Base-by-base conservation (phyloP, 2,888 invertebrate genomes). In the Megastigmus dorsalis region DNA sequence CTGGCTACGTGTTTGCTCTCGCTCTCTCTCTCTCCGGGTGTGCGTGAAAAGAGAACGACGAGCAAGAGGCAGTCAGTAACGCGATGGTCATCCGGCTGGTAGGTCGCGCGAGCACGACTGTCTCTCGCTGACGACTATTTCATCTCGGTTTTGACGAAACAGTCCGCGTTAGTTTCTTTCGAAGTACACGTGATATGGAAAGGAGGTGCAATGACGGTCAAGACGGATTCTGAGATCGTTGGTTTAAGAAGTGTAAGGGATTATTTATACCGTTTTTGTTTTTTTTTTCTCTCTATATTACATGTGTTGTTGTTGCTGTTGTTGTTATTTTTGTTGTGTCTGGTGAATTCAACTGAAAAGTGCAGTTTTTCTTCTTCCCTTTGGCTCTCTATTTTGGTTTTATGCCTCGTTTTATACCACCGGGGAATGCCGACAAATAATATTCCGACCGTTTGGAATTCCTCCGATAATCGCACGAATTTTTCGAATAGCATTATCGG, bases 11-110 rank as follows among this genome's bases (percentile, higher is more conserved):
- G n/a, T n/a, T n/a, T n/a, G n/a, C n/a, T n/a, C n/a, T n/a, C n/a
- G n/a, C n/a, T n/a, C n/a, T n/a, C n/a, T n/a, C n/a, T n/a, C n/a
- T n/a, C n/a, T n/a, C n/a, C 18, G 7, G 30, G 13, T 38, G 30
- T 33, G 26, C 43, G 70, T 70, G 66, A 67, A 75, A 66, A 67
- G 70, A 70, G 74, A 60, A 62, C 62, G 65, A 57, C n/a, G 65
- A 45, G 54, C 71, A 57, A 57, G 67, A 63, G 55, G 57, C 52
- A 80, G 78, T 85, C 85, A 86, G 86, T 86, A 81, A 81, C 80
- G 84, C 85, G 86, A 85, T 86, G 86, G 85, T 86, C 86, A 86
- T 82, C 84, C 80, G 79, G 77, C 83, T 80, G 84, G 79, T 79
- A 81, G 81, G 84, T 86, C 84, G 82, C 77, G 62, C 52, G 62